phyloP scores from a whole-genome alignment of 2,797 vertebrate species.

The Masticophis lateralis region DNA sequence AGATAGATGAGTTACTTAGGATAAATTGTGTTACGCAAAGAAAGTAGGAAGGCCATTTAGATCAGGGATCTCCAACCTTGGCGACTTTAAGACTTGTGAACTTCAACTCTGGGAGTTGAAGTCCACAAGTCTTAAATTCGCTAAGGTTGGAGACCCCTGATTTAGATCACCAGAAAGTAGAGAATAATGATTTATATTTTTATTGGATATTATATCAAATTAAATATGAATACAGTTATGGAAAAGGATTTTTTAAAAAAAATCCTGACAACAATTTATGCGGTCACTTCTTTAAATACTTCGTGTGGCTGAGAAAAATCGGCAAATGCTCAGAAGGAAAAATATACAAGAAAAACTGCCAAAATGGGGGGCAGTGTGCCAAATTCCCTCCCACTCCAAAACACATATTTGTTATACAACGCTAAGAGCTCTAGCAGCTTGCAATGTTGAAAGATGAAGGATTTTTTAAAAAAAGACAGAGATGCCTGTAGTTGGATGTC shows the following conservation, averaged over 20 bases:
- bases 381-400: not conserved
- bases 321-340: not conserved
- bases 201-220: not conserved
- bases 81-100: no score
- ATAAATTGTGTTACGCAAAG: not conserved
- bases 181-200: not conserved
- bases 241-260: no score
- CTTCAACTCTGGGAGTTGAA: no score
- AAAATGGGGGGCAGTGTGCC: conserved; percentile 14
- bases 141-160: no score
- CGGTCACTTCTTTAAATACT: not conserved
- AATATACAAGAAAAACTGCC: not conserved
- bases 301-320: not conserved
- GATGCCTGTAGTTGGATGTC: conserved; percentile 61
- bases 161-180: not conserved
- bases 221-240: not conserved
- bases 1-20: not conserved
- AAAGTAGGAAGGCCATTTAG: not conserved
- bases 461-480: conserved; percentile 51
- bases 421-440: conserved; percentile 48
- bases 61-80: no score
- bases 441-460: conserved; percentile 57
- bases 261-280: not conserved
- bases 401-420: conserved; percentile 62
- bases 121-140: no score